Evolutionary conservation across 2,113 vertebrate species (phyloP), one percentile per base, ranked within the genome.

Genomic region (Rhipidura dahli): DNA sequence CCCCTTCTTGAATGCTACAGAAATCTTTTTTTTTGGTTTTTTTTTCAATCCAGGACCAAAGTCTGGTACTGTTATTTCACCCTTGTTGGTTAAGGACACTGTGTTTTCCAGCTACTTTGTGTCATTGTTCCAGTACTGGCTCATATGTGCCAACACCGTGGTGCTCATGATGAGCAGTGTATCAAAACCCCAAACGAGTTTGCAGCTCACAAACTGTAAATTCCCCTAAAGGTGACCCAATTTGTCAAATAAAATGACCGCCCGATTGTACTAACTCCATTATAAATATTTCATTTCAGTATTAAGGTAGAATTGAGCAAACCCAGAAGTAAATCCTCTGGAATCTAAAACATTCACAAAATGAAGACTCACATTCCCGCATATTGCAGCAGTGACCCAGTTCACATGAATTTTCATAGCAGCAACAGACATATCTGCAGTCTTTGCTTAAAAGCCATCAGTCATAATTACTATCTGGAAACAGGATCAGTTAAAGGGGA

Each of bases 381-480:
- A 51, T 56, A 75, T 17, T 78, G 60, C 57, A 78, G 44, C 50
- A 73, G 19, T 90, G 82, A 93, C 92, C 85, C 39, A 88, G 27
- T 90, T 89, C 64, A 33, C 33, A 33, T 54, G 56, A 15, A 53
- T 86, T 95, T 95, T 91, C 56, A 33, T 44, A 72, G 39, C 31
- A 83, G 45, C 33, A 33, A 69, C 24, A 53, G 30, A 23, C 24
- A 60, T 77, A 86, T 51, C 39, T 33, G 70, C 84, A 85, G 22
- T 47, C 9, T 22, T 60, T 79, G 47, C 26, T 85, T 87, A 77
- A 88, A 83, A 87, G 5, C 20, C 40, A 90, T 80, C 30, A 66
- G 9, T 73, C 61, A 85, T 69, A 93, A 91, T 97, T 89, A 53
- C 20, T 56, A 73, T 35, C 50, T 85, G 80, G 77, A 87, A 95